Conservation (phyloP, 2,113 vertebrate species). For the Xenopus borealis region DNA sequence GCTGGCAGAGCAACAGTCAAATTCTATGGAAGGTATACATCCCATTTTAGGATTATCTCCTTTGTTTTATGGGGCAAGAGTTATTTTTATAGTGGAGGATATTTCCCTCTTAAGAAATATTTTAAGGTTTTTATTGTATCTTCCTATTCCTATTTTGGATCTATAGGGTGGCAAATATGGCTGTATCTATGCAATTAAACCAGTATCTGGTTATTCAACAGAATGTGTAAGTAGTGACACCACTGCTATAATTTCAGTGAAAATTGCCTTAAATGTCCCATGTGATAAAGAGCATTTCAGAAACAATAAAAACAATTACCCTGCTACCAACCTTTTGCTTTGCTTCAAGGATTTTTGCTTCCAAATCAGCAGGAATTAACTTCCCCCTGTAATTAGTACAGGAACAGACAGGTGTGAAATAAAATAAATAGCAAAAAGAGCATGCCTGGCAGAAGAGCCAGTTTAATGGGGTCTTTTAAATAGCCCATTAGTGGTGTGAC, state of each 20-base stretch:
- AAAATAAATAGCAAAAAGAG: conserved; percentile 49
- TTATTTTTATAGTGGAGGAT: no score
- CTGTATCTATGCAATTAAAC: no score
- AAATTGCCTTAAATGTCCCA: neutral
- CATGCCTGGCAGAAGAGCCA: conserved; percentile 52
- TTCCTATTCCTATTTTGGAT: no score
- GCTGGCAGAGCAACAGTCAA: no score
- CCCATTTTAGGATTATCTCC: no score
- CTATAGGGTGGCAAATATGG: no score
- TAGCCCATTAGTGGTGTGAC: conserved; percentile 66
- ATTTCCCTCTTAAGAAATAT: no score
- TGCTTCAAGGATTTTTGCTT: conserved; percentile 90
- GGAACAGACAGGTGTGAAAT: conserved; percentile 57
- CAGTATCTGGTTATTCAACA: no score
- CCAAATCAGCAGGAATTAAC: conserved; percentile 94
- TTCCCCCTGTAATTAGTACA: conserved; percentile 81
- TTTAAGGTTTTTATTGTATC: no score
- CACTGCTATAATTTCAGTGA: neutral
- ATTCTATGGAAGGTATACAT: no score
- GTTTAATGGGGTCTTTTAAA: conserved; percentile 64
- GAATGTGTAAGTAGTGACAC: no score
- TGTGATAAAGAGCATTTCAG: neutral
- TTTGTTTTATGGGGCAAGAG: no score
- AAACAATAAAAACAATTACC: neutral
- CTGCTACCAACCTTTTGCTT: conserved; percentile 83